Conservation (phyloP, 1,140 invertebrate genomes). For the Chlorops oryzae region DNA sequence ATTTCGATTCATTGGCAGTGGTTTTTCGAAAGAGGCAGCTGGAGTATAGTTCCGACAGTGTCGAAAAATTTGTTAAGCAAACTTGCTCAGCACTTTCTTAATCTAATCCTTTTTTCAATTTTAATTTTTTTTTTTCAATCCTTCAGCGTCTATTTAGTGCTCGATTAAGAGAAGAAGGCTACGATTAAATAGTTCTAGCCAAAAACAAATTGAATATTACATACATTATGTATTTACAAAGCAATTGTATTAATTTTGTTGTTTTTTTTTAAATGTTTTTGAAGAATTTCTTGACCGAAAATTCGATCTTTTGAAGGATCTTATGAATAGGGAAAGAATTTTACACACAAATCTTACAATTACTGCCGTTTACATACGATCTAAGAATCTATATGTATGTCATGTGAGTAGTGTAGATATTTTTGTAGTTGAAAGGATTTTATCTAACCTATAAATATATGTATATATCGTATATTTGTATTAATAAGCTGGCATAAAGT, state of each 20-base stretch:
- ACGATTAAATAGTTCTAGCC: background rate
- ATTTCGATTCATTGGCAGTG: too few relatives aligned
- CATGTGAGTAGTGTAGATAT: slow-evolving; percentile 16
- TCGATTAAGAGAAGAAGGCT: background rate
- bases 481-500: slow-evolving; percentile 32
- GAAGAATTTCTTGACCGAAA: background rate
- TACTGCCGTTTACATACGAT: background rate
- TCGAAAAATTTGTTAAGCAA: background rate
- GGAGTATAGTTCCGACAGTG: background rate
- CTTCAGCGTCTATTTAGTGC: background rate
- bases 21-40: too few relatives aligned
- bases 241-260: background rate
- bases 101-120: background rate
- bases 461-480: slow-evolving; percentile 27
- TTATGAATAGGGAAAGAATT: background rate
- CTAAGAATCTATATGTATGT: slow-evolving; percentile 3
- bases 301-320: background rate
- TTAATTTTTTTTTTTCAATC: too few relatives aligned
- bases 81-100: background rate
- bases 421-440: slow-evolving; percentile 36
- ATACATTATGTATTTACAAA: background rate
- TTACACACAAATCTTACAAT: background rate
- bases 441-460: slow-evolving; percentile 36
- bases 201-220: background rate
- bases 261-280: background rate